Evolutionary conservation across 2,888 invertebrate genomes (phyloP).

Genomic region (Hipparchia semele): DNA sequence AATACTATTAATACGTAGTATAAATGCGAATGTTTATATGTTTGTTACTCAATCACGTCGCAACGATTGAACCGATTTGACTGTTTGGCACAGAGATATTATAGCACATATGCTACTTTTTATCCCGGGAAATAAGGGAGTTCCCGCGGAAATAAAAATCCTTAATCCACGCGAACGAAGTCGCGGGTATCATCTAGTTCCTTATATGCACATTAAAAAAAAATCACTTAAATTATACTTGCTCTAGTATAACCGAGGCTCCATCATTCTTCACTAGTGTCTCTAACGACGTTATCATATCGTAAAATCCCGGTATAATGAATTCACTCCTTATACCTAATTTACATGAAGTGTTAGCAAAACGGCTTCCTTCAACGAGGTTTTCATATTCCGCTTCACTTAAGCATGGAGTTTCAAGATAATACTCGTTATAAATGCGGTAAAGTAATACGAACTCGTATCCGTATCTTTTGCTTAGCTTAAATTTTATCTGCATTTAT

Average conservation of each 20-base stretch:
- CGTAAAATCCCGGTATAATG: conserved; percentile 60
- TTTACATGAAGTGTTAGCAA: conserved; percentile 67
- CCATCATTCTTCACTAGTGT: conserved; percentile 54
- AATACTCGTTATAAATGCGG: conserved; percentile 31
- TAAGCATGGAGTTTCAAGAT: conserved; percentile 36
- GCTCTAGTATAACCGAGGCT: conserved; percentile 36
- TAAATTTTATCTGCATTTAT: neutral
- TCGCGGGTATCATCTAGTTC: too few relatives aligned
- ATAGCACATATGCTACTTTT: too few relatives aligned
- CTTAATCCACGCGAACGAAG: too few relatives aligned
- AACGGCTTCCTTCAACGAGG: conserved; percentile 63
- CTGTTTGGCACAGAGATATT: too few relatives aligned
- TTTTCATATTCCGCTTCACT: conserved; percentile 61
- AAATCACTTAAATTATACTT: too few relatives aligned
- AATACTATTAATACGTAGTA: too few relatives aligned
- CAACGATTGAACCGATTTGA: too few relatives aligned
- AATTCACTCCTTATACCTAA: conserved; percentile 59
- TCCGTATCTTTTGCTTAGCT: conserved; percentile 4
- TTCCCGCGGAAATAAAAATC: too few relatives aligned
- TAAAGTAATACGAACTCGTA: neutral
- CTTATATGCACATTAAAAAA: too few relatives aligned
- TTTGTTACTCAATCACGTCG: too few relatives aligned
- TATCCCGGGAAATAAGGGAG: too few relatives aligned
- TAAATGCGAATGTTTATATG: too few relatives aligned
- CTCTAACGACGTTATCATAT: conserved; percentile 50